Evolutionary conservation across 2,113 vertebrate genomes (phyloP).

Genomic region (Calidris pygmaea): DNA sequence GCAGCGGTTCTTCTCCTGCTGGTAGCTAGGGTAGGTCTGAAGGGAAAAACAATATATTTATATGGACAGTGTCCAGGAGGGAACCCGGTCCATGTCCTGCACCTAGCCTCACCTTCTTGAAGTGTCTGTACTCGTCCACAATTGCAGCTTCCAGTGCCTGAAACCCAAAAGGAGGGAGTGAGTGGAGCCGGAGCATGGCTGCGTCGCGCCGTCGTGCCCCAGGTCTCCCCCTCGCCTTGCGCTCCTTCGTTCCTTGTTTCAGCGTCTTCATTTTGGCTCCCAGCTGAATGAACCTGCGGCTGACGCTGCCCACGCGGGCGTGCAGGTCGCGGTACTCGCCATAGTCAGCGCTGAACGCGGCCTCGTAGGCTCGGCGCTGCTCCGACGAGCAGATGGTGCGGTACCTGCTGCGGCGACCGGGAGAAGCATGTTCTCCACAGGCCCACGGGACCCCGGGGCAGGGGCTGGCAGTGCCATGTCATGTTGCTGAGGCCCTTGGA

Average conservation of each 20-base stretch:
- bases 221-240: conserved; percentile 72
- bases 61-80: not conserved
- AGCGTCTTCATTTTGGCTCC: conserved; percentile 83
- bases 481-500: not conserved
- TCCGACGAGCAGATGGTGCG: conserved; percentile 68
- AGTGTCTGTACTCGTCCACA: conserved; percentile 82
- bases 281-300: conserved; percentile 80
- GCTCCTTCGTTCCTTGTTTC: conserved; percentile 79
- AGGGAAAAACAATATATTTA: not conserved
- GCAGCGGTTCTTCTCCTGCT: conserved; percentile 84
- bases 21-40: conserved; percentile 82
- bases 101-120: conserved; percentile 80
- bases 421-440: not conserved
- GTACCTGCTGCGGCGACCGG: conserved; percentile 73
- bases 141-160: conserved; percentile 85
- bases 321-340: conserved; percentile 79
- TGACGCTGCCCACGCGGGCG: conserved; percentile 76
- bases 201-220: fast-evolving
- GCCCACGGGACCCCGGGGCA: not conserved
- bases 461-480: not conserved
- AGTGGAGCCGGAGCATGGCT: not conserved
- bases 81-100: not conserved
- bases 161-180: not conserved
- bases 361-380: conserved; percentile 79
- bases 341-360: conserved; percentile 84